Percentiles rank a stretch among this genome's conserved stretches.
Conservation (phyloP, 2,888 invertebrate genomes). For the Campoletis raptor region DNA sequence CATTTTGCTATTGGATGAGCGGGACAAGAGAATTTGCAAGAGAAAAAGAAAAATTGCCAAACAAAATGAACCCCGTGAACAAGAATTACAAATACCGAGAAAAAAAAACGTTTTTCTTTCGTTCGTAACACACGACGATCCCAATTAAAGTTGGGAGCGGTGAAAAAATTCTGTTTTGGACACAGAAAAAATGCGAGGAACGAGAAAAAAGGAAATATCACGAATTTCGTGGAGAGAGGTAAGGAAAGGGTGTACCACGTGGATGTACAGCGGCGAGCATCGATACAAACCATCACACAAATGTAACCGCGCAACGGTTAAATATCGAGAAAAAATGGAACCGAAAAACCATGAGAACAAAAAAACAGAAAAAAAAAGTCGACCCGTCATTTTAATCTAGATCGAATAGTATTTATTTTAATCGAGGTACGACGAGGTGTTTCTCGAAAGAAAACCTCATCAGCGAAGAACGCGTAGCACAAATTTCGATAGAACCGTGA, state of each 20-base stretch:
- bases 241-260: background rate
- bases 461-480: background rate
- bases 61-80: background rate
- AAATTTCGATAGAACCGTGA: slow-evolving; percentile 23
- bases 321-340: slow-evolving; percentile 20
- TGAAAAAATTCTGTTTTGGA: background rate
- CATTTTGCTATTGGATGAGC: slow-evolving; percentile 14
- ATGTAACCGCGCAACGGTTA: slow-evolving; percentile 18
- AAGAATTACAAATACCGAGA: background rate
- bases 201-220: background rate
- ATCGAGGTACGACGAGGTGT: background rate
- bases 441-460: slow-evolving; percentile 9
- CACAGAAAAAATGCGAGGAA: slow-evolving; percentile 8
- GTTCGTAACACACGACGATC: background rate
- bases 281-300: slow-evolving; percentile 63
- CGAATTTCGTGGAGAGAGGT: slow-evolving; percentile 12
- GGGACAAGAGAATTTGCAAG: slow-evolving; percentile 4
- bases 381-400: background rate
- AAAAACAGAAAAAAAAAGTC: slow-evolving; percentile 37
- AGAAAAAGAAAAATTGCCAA: slow-evolving; percentile 1
- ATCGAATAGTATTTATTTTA: background rate
- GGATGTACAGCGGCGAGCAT: slow-evolving; percentile 42
- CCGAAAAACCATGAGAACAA: slow-evolving; percentile 54
- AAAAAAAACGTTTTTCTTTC: background rate
- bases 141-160: background rate